phyloP scores from a whole-genome alignment of 2,113 vertebrate genomes.

The Geococcyx californianus region DNA sequence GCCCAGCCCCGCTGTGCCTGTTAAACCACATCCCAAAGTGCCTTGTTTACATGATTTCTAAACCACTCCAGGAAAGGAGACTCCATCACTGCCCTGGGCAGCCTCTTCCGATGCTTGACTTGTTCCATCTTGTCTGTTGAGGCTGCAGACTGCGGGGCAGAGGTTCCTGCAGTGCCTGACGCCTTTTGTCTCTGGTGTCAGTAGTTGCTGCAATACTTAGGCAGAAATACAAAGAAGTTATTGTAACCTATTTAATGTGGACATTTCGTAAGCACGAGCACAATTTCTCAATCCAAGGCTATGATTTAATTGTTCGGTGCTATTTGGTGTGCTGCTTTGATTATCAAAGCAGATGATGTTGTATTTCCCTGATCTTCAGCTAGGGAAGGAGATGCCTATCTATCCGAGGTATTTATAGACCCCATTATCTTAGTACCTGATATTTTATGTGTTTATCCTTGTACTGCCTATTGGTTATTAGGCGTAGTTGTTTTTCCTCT shows the following conservation, averaged over 20 bases:
- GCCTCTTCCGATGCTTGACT: too few species aligned
- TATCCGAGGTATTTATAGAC: not conserved
- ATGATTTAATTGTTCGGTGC: not conserved
- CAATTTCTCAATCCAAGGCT: not conserved
- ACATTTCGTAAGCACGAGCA: not conserved
- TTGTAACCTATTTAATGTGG: not conserved
- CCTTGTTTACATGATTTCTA: too few species aligned
- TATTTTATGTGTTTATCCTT: not conserved
- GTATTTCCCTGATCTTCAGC: not conserved
- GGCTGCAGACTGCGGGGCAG: fast-evolving
- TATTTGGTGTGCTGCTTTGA: not conserved
- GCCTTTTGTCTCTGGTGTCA: fast-evolving
- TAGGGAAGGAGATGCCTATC: not conserved
- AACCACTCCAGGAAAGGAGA: too few species aligned
- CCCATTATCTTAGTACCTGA: not conserved
- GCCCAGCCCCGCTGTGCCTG: too few species aligned
- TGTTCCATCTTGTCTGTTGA: not conserved
- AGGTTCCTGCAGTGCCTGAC: not conserved
- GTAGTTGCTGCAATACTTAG: not conserved
- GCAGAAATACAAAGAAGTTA: not conserved
- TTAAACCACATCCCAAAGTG: too few species aligned
- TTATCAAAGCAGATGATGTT: not conserved
- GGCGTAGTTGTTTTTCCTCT: not conserved
- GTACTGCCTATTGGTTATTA: not conserved
- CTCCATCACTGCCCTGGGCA: too few species aligned